Conservation (phyloP, 2,888 invertebrate genomes). For the Euproctis similis region DNA sequence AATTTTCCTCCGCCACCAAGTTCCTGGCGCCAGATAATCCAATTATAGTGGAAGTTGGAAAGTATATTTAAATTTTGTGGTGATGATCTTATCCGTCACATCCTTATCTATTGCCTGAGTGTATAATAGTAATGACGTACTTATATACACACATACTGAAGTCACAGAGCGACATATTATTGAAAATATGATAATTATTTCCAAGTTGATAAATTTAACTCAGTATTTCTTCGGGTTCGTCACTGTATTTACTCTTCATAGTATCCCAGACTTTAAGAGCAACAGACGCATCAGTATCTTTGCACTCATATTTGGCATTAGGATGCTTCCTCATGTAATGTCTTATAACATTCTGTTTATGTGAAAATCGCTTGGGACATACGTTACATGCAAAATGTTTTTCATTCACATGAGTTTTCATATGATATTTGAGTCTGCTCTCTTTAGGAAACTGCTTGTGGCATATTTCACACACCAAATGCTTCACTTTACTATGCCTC, state of each 20-base stretch:
- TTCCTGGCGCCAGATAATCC: no score
- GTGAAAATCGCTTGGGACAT: constrained; percentile 48
- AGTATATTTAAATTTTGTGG: no score
- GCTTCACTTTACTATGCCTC: constrained; percentile 40
- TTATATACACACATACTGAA: no score
- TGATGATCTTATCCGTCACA: no score
- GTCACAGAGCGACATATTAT: no score
- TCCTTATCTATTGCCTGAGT: no score
- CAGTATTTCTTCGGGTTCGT: constrained; percentile 23
- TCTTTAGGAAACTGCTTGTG: constrained; percentile 48
- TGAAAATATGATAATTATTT: no score
- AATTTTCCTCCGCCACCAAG: no score
- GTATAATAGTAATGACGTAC: no score
- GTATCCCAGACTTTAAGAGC: constrained; percentile 44
- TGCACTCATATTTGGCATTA: constrained; percentile 29
- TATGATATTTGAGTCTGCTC: constrained; percentile 49
- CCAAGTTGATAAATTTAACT: constrained; percentile 11
- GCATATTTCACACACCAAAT: constrained; percentile 46
- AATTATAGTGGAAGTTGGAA: no score
- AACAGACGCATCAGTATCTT: constrained; percentile 46
- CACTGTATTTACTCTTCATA: constrained; percentile 21
- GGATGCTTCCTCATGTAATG: constrained; percentile 56
- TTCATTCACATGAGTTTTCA: constrained; percentile 44
- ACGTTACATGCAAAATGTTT: constrained; percentile 44
- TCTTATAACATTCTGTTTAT: constrained; percentile 47